Base-by-base conservation (phyloP, 2,797 vertebrate genomes). In the Dryobates pubescens region DNA sequence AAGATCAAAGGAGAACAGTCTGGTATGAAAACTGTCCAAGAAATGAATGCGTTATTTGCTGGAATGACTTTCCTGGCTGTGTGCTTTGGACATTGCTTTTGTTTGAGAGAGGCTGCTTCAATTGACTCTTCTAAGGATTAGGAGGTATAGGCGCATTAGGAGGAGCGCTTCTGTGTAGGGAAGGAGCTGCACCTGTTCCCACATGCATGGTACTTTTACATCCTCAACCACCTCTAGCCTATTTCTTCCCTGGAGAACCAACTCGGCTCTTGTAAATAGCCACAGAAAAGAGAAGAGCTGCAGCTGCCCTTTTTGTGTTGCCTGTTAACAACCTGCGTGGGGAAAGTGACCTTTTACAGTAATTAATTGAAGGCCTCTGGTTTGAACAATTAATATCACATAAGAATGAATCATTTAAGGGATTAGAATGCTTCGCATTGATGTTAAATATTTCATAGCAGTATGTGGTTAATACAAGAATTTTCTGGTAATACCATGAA, bases 401-500 rank as follows among this genome's bases (percentile, higher is more conserved):
- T 38, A 71, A 65, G 41, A 75, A 70, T 82, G 79, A 84, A 84
- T 93, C 16, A 59, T 77, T 84, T 32, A 14, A 80, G 58, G 61
- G 26, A 77, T 82, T 84, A 74, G 86, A 93, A 15, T 3, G 27
- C 30, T 65, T 91, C 75, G 81, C 88, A 77, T 88, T 45, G 12
- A 54, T 90, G 45, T 68, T 94, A 80, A 90, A 90, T 79, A 93
- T 89, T 90, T 84, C 32, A 8, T 72, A 88, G 86, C 54, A 77
- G 71, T 73, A 49, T 65, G 43, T 85, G 61, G 69, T 86, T 90
- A 80, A 86, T 81, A 51, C 85, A 64, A 86, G 32, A 93, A 68
- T 86, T 91, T 91, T 91, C 32, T 49, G 29, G 82, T 70, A 71
- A 91, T 68, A 79, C 74, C 77, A 23, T 95, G 92, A 87, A 92